Percentiles rank a stretch among this genome's conserved stretches.
These are phyloP conservation scores for Isurus oxyrinchus DNA, from an alignment of 2,113 vertebrate species.

Conservation along the genomic window DNA sequence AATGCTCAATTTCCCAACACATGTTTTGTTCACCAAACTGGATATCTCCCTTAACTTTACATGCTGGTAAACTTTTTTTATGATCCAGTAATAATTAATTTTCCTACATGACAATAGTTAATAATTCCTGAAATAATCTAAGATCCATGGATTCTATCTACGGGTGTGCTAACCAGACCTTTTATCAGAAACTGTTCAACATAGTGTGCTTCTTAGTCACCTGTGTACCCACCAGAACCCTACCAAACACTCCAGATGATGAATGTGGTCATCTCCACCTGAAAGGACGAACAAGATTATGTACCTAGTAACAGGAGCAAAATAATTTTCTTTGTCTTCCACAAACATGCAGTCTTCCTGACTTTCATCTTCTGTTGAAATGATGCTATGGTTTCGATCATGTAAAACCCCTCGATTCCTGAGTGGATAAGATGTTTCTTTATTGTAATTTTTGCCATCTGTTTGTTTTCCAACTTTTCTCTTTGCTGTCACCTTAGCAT, in stretches of 20 bases:
- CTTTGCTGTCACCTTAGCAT: background rate
- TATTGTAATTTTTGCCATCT: background rate
- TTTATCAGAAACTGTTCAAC: slow-evolving; percentile 10
- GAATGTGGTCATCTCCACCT: background rate
- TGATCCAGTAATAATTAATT: background rate
- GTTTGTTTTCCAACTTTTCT: background rate
- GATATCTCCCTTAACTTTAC: background rate
- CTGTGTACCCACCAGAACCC: background rate
- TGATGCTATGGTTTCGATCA: too few relatives aligned
- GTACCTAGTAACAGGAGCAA: background rate
- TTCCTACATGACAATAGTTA: background rate
- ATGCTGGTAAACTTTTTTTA: background rate
- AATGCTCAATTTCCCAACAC: background rate
- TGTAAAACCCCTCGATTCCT: background rate
- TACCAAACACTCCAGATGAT: background rate
- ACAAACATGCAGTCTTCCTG: background rate
- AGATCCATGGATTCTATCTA: background rate
- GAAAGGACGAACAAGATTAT: background rate
- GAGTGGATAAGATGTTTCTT: background rate
- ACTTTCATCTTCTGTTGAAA: slow-evolving; percentile 19
- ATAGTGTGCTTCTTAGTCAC: background rate
- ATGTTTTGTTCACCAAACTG: background rate
- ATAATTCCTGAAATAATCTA: background rate
- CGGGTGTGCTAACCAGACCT: background rate
- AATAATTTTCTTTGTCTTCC: slow-evolving; percentile 19